phyloP scores from a whole-genome alignment of 1,140 invertebrate species.

The Schlechtendalia chinensis region DNA sequence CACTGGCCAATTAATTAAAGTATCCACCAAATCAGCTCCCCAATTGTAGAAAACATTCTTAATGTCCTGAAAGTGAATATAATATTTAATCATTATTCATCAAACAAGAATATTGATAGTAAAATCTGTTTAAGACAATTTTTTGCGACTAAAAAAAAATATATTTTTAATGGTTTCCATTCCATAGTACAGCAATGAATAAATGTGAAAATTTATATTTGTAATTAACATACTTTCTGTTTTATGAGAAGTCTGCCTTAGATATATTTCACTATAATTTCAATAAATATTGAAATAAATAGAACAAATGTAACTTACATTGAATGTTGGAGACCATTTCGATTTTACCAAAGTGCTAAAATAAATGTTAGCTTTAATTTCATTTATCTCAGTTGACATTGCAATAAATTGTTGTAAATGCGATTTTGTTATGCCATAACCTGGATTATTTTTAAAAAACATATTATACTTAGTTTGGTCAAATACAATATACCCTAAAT shows the following conservation, averaged over 20 bases:
- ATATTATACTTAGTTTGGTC: neutral
- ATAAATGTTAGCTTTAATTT: neutral
- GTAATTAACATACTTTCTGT: too few species aligned
- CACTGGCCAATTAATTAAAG: neutral
- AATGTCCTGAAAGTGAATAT: neutral
- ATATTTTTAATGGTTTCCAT: too few species aligned
- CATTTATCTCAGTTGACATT: neutral
- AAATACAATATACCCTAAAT: neutral
- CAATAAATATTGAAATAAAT: neutral
- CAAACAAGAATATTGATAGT: neutral
- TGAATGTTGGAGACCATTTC: neutral
- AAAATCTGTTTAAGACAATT: too few species aligned
- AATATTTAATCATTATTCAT: neutral
- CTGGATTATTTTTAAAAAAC: neutral
- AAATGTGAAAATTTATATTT: too few species aligned
- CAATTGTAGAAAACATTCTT: neutral
- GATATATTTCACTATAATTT: too few species aligned
- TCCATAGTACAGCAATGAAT: too few species aligned
- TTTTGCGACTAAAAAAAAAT: too few species aligned
- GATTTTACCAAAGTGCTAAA: neutral
- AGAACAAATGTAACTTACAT: neutral
- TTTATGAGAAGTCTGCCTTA: too few species aligned
- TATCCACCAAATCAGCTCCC: neutral
- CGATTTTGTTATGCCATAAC: neutral
- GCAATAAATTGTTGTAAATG: neutral